Percentiles rank a stretch among this genome's conserved stretches.
These are phyloP conservation scores for Puma concolor DNA, from an alignment of 2,113 vertebrate genomes.

Conservation along the genomic window DNA sequence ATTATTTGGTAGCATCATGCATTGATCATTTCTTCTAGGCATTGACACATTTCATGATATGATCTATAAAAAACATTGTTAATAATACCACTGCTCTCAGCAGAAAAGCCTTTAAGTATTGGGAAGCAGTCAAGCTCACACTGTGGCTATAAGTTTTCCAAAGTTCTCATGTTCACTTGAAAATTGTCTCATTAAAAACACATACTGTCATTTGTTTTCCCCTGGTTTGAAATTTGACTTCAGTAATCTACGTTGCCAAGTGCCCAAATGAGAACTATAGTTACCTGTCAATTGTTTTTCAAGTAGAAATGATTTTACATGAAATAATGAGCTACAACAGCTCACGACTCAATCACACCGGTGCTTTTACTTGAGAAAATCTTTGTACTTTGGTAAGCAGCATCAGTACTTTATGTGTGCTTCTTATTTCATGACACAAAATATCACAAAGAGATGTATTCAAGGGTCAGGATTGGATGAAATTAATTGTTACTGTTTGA, in stretches of 20 bases:
- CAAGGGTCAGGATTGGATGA: background rate
- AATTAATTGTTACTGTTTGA: background rate
- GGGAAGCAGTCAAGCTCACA: background rate
- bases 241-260: constrained; percentile 34
- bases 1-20: background rate
- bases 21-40: background rate
- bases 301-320: constrained; percentile 56
- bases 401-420: background rate
- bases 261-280: background rate
- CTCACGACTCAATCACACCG: background rate
- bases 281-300: constrained; percentile 8
- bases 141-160: background rate
- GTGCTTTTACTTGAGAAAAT: background rate
- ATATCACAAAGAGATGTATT: background rate
- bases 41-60: background rate
- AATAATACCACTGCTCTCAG: background rate
- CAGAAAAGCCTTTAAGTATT: background rate
- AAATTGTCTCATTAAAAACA: constrained; percentile 15
- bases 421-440: background rate
- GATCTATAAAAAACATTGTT: background rate
- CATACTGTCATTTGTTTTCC: background rate
- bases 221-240: background rate
- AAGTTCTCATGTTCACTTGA: background rate
- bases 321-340: constrained; percentile 28
- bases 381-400: background rate